Base-by-base conservation (phyloP, 1,140 invertebrate species). In the Drosophila lowei region DNA sequence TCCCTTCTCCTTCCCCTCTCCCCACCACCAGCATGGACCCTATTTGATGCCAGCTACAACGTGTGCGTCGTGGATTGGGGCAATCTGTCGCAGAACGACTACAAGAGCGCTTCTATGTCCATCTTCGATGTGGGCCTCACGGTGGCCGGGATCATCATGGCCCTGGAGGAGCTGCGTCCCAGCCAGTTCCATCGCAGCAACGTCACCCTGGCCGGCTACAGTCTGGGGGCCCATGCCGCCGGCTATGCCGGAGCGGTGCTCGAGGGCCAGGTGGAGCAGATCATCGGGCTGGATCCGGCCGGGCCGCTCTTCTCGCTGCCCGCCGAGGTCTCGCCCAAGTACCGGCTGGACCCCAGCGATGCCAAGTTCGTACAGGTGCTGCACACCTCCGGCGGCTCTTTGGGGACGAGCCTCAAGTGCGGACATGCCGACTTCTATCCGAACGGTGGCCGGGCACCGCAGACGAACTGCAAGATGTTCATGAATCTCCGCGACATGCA, bases 401-500 rank as follows among this genome's bases (percentile, higher is more conserved):
- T 97, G 59, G 96, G 96, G 0, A 95, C 95, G 34, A 93, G 93
- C 0, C 89, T 94, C 13, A 93, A 96, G 0, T 93, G 95, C 55
- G 97, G 96, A 3, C 95, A 98, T 78, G 95, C 95, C 0, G 97
- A 98, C 85, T 98, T 98, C 90, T 97, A 96, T 85, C 96, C 96
- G 0, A 98, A 98, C 85, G 95, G 95, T 0, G 96, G 96, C 0
- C 92, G 91, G 8, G 94, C 95, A 8, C 93, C 95, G 0, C 96
- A 97, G 75, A 96, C 96, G 0, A 97, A 97, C 2, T 97, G 96
- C 42, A 71, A 89, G 92, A 62, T 93, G 93, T 60, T 60, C 13
- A 71, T 77, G 54, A 74, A 79, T 43, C 67, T 90, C 8, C 47
- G 71, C 9, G 88, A 90, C 9, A 78, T 90, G 73, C 88, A 86